Evolutionary conservation across 1,140 invertebrate genomes (phyloP).

Genomic region (Gonatopus flavifemur): DNA sequence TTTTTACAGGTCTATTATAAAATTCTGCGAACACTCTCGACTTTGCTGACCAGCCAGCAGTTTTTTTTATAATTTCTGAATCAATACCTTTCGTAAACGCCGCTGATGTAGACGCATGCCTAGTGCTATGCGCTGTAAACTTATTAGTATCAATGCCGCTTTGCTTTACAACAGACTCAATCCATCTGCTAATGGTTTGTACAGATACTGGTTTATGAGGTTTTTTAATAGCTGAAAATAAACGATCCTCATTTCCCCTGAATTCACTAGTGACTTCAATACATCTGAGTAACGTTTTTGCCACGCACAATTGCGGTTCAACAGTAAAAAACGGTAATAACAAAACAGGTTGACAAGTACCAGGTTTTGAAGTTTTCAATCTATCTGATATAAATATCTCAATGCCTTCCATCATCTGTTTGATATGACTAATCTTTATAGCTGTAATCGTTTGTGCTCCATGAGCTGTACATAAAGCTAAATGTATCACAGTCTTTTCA

Average conservation of each 20-base stretch:
- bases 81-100: slow-evolving; percentile 18
- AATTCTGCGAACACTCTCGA: neutral
- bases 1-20: slow-evolving; percentile 16
- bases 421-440: slow-evolving; percentile 3
- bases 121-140: slow-evolving; percentile 22
- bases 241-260: neutral
- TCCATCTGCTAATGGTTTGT: slow-evolving; percentile 27
- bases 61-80: neutral
- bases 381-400: neutral
- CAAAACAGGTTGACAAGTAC: neutral
- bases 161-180: slow-evolving; percentile 6
- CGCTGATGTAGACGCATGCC: slow-evolving; percentile 25
- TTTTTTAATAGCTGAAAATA: slow-evolving; percentile 9
- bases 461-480: slow-evolving; percentile 3
- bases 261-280: neutral
- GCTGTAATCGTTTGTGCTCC: neutral
- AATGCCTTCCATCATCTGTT: neutral
- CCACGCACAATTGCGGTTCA: neutral
- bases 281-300: neutral
- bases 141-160: slow-evolving; percentile 21
- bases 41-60: neutral
- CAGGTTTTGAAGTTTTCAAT: slow-evolving; percentile 2
- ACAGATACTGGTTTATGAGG: slow-evolving; percentile 18
- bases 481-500: neutral
- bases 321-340: neutral